phyloP scores from a whole-genome alignment of 2,113 vertebrate species.

The Scortum barcoo region DNA sequence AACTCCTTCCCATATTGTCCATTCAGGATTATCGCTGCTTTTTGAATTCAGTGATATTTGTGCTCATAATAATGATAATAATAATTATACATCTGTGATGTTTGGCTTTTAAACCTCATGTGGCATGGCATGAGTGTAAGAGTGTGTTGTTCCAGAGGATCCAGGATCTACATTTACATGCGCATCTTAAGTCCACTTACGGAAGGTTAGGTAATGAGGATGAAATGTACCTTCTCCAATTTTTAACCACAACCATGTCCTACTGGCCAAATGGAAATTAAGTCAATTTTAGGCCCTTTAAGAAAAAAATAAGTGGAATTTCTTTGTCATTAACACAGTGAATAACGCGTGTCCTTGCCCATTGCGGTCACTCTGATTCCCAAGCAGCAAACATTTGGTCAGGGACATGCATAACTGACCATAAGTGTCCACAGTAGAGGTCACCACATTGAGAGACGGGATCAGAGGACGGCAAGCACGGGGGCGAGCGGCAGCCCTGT shows the following conservation, averaged over 20 bases:
- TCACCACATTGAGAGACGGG: slow-evolving; percentile 60
- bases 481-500: slow-evolving; percentile 59
- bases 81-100: slow-evolving; percentile 11
- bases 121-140: neutral
- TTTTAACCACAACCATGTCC: slow-evolving; percentile 10
- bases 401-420: slow-evolving; percentile 61
- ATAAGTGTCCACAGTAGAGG: slow-evolving; percentile 70
- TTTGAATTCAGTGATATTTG: slow-evolving; percentile 32
- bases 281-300: slow-evolving; percentile 5
- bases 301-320: neutral
- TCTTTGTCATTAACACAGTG: slow-evolving; percentile 25
- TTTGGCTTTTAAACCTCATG: slow-evolving; percentile 12
- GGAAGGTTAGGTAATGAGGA: neutral
- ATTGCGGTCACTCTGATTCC: slow-evolving; percentile 38
- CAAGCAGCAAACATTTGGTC: slow-evolving; percentile 63
- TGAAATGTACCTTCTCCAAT: neutral
- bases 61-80: slow-evolving; percentile 15
- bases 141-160: neutral
- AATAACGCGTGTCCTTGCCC: slow-evolving; percentile 50
- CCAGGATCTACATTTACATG: slow-evolving; percentile 21
- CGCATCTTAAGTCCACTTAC: neutral
- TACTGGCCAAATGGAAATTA: slow-evolving; percentile 4
- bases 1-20: neutral
- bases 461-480: slow-evolving; percentile 50
- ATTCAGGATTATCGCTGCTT: slow-evolving; percentile 7